Evolutionary conservation across 2,888 invertebrate species (phyloP).

Genomic region (Ernsta delagoae): DNA sequence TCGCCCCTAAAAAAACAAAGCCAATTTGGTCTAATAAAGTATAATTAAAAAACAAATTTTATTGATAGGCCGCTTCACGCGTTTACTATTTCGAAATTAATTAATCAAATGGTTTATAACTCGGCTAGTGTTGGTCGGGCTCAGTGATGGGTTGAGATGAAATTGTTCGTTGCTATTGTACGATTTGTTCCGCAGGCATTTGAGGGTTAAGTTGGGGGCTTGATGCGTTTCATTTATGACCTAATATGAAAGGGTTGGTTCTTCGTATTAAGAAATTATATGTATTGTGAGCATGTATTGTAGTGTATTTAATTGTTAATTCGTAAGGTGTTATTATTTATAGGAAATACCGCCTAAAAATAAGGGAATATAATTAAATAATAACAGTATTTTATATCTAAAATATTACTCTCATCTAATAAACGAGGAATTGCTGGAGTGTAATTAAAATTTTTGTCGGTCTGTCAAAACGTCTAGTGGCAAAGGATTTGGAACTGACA

Average conservation of each 20-base stretch:
- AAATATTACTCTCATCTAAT: not conserved
- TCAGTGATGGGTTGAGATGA: conserved; percentile 60
- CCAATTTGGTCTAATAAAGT: conserved; percentile 78
- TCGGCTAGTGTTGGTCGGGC: conserved; percentile 55
- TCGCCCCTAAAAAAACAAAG: conserved; percentile 71
- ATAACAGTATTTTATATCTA: too few species aligned
- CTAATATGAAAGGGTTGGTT: conserved; percentile 45
- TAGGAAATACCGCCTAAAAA: too few species aligned
- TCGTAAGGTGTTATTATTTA: too few species aligned
- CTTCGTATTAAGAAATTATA: conserved; percentile 4
- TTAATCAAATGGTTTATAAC: conserved; percentile 72
- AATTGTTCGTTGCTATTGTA: conserved; percentile 59
- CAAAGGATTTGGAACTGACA: conserved; percentile 64
- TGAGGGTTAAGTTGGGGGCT: conserved; percentile 65
- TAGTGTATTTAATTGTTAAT: too few species aligned
- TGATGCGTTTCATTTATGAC: conserved; percentile 62
- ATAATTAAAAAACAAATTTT: conserved; percentile 80
- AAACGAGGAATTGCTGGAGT: conserved; percentile 49
- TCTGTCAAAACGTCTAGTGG: conserved; percentile 80
- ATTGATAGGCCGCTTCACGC: conserved; percentile 73
- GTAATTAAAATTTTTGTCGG: conserved; percentile 74
- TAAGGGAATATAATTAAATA: too few species aligned
- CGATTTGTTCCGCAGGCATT: conserved; percentile 67
- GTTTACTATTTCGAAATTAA: conserved; percentile 64
- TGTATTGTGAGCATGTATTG: too few species aligned